phyloP scores from a whole-genome alignment of 1,140 invertebrate genomes.

The Phocides pigmalion region DNA sequence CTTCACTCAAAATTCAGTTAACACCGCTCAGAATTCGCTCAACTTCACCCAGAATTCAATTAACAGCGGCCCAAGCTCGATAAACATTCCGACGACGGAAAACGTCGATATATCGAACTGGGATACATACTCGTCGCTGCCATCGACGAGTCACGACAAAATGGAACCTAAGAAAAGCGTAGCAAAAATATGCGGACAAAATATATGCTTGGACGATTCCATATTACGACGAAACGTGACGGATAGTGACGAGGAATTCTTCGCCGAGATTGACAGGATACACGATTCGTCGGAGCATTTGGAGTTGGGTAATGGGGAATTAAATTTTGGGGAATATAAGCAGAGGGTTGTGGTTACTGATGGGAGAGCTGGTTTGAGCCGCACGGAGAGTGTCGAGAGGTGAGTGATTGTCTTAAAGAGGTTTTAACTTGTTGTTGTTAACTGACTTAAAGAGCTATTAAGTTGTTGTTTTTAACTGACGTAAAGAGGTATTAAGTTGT shows the following conservation, averaged over 20 bases:
- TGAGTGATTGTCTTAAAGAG: slow-evolving; percentile 37
- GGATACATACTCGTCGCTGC: slow-evolving; percentile 50
- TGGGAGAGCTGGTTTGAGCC: slow-evolving; percentile 1
- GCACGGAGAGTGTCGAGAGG: slow-evolving; percentile 32
- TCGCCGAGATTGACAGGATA: slow-evolving; percentile 55
- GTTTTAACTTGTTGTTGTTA: not conserved
- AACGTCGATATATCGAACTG: slow-evolving; percentile 66
- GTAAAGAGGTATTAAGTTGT: no score
- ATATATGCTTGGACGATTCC: slow-evolving; percentile 72
- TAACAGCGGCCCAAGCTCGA: slow-evolving; percentile 22
- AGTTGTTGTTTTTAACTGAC: no score
- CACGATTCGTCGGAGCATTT: slow-evolving; percentile 43
- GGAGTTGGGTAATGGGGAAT: slow-evolving; percentile 8
- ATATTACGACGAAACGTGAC: slow-evolving; percentile 57
- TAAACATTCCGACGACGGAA: slow-evolving; percentile 18
- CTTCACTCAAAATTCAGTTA: slow-evolving; percentile 4
- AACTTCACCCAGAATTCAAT: slow-evolving; percentile 13
- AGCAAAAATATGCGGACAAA: slow-evolving; percentile 71
- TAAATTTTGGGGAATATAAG: slow-evolving; percentile 44
- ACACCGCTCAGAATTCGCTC: slow-evolving; percentile 13
- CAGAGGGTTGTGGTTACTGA: slow-evolving; percentile 58
- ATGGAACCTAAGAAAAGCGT: slow-evolving; percentile 52
- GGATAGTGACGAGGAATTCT: slow-evolving; percentile 66
- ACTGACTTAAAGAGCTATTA: no score
- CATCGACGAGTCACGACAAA: slow-evolving; percentile 57